Conservation (phyloP, 1,140 invertebrate species). For the Streblospio benedicti region DNA sequence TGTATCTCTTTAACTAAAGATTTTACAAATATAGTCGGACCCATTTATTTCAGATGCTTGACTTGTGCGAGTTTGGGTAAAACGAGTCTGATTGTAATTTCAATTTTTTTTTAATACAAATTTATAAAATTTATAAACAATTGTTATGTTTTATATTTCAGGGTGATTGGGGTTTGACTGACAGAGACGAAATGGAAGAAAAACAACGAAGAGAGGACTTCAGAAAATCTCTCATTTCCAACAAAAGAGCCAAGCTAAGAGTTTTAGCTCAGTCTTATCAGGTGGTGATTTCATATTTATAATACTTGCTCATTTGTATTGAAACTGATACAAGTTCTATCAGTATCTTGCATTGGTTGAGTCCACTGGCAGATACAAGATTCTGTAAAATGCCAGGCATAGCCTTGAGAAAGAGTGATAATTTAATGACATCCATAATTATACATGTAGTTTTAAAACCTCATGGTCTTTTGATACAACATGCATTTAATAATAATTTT, state of each 20-base stretch:
- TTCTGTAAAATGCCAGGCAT: constrained; percentile 5
- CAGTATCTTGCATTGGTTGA: not conserved
- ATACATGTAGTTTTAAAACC: not conserved
- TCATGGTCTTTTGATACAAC: not conserved
- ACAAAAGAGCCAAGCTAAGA: constrained; percentile 42
- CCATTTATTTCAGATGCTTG: too few relatives aligned
- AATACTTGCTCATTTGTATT: not conserved
- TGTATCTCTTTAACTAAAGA: too few relatives aligned
- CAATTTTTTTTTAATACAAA: not conserved
- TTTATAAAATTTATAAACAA: not conserved
- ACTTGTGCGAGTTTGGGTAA: constrained; percentile 3
- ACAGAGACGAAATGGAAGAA: constrained; percentile 50
- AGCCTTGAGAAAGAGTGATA: not conserved
- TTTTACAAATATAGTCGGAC: too few relatives aligned
- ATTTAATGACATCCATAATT: not conserved
- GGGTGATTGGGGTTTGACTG: constrained; percentile 43
- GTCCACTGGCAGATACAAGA: constrained; percentile 1
- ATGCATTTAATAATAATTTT: not conserved
- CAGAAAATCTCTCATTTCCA: constrained; percentile 39
- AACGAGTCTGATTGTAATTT: constrained; percentile 3
- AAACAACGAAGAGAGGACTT: constrained; percentile 51
- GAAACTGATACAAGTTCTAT: not conserved
- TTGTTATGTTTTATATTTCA: constrained; percentile 15
- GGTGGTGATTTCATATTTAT: constrained; percentile 30
- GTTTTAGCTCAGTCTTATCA: constrained; percentile 46